Conservation (phyloP, 2,888 invertebrate species). For the Apotomis betuletana region DNA sequence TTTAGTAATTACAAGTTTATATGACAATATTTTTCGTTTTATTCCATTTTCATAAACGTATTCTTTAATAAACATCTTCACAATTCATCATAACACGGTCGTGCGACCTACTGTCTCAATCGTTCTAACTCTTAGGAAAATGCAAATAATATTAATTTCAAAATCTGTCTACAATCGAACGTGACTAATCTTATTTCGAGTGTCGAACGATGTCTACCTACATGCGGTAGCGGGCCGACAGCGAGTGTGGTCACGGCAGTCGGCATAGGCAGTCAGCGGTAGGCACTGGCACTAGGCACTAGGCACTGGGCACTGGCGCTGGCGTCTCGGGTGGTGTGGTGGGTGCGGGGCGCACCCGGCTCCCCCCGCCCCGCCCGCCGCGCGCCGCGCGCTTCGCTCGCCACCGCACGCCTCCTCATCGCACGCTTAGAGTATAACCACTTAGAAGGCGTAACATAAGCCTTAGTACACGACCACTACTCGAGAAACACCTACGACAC, state of each 20-base stretch:
- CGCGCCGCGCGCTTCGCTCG: conserved; percentile 43
- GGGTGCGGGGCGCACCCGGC: not conserved
- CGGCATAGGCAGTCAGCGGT: conserved; percentile 36
- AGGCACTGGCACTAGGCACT: conserved; percentile 45
- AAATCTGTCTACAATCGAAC: conserved; percentile 81
- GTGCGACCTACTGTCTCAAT: conserved; percentile 82
- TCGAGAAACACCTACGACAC: conserved; percentile 82
- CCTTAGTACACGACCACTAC: conserved; percentile 82
- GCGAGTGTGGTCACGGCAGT: conserved; percentile 39
- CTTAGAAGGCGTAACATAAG: conserved; percentile 80
- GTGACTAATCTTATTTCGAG: conserved; percentile 79
- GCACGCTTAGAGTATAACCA: conserved; percentile 49
- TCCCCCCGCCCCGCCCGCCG: conserved; percentile 38
- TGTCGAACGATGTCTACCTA: conserved; percentile 75
- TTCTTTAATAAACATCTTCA: conserved; percentile 83
- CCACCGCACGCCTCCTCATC: conserved; percentile 41
- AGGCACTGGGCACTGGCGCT: conserved; percentile 48
- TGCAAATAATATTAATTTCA: conserved; percentile 81
- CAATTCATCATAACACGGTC: conserved; percentile 82
- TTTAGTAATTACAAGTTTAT: conserved; percentile 83
- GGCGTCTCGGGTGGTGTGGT: conserved; percentile 36
- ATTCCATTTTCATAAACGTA: conserved; percentile 82
- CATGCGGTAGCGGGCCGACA: conserved; percentile 55
- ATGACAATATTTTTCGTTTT: conserved; percentile 83
- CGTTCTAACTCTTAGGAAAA: conserved; percentile 82